Percentiles rank a stretch among this genome's conserved stretches.
phyloP scores from a whole-genome alignment of 2,797 vertebrate genomes.

The Zenarchopterus dispar region DNA sequence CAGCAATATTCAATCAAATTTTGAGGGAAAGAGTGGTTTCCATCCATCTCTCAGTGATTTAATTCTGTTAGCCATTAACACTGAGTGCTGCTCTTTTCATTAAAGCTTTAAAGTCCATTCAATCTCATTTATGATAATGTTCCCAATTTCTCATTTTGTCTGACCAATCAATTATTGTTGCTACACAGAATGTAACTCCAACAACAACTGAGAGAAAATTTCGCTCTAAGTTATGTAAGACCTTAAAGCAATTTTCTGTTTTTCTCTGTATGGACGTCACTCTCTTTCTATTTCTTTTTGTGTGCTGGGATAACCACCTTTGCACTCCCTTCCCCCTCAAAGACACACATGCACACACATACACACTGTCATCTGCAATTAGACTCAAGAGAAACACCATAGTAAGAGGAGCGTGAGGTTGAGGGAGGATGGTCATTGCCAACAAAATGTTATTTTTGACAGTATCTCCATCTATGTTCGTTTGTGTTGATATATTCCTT shows the following conservation, averaged over 20 bases:
- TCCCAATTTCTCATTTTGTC: constrained; percentile 36
- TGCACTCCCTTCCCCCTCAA: constrained; percentile 68
- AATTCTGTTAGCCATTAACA: constrained; percentile 32
- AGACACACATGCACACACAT: constrained; percentile 63
- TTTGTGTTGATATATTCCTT: constrained; percentile 23
- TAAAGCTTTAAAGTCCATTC: constrained; percentile 43
- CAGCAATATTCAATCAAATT: constrained; percentile 2
- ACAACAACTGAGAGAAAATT: constrained; percentile 15
- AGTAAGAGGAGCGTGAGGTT: constrained; percentile 68
- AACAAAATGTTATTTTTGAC: constrained; percentile 55
- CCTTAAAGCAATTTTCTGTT: constrained; percentile 38
- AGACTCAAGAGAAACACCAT: constrained; percentile 72
- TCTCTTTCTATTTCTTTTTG: constrained; percentile 50
- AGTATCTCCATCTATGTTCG: constrained; percentile 16
- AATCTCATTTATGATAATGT: constrained; percentile 31
- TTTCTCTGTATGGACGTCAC: constrained; percentile 25
- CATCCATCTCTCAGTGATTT: constrained; percentile 27
- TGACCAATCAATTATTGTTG: constrained; percentile 10
- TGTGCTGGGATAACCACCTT: constrained; percentile 63
- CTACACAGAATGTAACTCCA: constrained; percentile 15
- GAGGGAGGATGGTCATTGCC: constrained; percentile 50
- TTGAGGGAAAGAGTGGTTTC: constrained; percentile 18
- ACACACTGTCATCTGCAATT: constrained; percentile 77
- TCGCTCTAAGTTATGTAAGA: constrained; percentile 46
- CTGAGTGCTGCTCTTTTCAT: constrained; percentile 44